Percentiles rank a stretch among this genome's conserved stretches.
Evolutionary conservation across 2,888 invertebrate genomes (phyloP).

Genomic region (Lysandra bellargus): DNA sequence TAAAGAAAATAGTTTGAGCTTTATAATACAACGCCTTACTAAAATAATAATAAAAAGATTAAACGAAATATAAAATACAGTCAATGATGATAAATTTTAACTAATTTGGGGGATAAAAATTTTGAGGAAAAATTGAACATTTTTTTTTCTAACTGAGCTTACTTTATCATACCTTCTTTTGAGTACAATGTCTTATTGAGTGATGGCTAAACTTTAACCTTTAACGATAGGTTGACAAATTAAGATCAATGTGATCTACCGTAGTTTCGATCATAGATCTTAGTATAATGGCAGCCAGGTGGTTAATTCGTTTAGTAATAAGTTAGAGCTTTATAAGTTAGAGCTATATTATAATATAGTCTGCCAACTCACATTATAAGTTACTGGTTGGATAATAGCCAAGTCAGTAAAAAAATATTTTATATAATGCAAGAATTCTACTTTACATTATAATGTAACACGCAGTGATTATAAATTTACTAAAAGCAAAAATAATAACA

Average conservation of each 20-base stretch:
- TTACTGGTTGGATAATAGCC: not conserved
- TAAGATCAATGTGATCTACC: constrained; percentile 18
- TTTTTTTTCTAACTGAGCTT: not conserved
- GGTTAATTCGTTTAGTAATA: not conserved
- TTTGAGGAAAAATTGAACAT: not conserved
- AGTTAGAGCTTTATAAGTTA: not conserved
- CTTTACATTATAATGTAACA: constrained; percentile 26
- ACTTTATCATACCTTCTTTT: not conserved
- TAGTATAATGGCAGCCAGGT: not conserved
- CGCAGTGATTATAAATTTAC: not conserved
- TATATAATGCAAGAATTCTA: constrained; percentile 32
- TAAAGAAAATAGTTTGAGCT: constrained; percentile 3
- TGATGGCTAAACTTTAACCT: not conserved
- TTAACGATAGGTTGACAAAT: not conserved
- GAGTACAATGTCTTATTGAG: not conserved
- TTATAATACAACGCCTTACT: not conserved
- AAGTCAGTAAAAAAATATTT: not conserved
- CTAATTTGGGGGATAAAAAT: not conserved
- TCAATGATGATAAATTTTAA: not conserved
- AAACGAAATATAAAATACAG: not conserved
- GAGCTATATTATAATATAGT: not conserved
- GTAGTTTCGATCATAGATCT: not conserved
- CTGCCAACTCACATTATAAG: not conserved
- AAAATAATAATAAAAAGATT: not conserved
- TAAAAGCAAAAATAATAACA: constrained; percentile 18